phyloP scores from a whole-genome alignment of 2,888 invertebrate species.

The Coremacera marginata region DNA sequence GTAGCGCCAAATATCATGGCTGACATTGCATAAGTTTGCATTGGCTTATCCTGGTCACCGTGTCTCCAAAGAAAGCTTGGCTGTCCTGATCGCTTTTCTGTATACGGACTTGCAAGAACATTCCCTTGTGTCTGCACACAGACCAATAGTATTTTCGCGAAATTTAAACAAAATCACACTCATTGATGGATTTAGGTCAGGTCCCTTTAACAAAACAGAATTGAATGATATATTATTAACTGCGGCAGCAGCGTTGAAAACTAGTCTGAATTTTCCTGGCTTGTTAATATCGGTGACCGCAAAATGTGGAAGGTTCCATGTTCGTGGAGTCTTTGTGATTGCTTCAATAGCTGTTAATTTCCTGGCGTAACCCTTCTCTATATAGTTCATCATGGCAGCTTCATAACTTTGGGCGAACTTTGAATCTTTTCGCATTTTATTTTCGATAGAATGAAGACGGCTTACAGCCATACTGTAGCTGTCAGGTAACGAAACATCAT shows the following conservation, averaged over 20 bases:
- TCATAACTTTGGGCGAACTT: constrained; percentile 40
- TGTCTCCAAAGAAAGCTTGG: constrained; percentile 45
- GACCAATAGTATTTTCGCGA: constrained; percentile 8
- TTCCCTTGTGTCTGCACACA: constrained; percentile 43
- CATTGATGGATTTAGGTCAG: constrained; percentile 38
- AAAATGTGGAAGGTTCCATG: constrained; percentile 49
- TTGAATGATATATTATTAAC: too few species aligned
- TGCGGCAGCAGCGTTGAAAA: too few species aligned
- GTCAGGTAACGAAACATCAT: neutral
- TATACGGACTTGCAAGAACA: constrained; percentile 40
- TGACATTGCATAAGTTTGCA: constrained; percentile 41
- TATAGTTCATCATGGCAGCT: constrained; percentile 42
- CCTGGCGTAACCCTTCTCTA: constrained; percentile 48
- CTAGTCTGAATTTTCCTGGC: too few species aligned
- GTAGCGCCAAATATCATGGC: constrained; percentile 47
- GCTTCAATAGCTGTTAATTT: constrained; percentile 40
- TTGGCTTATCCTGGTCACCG: constrained; percentile 14
- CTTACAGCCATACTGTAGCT: constrained; percentile 40
- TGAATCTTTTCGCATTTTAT: constrained; percentile 43
- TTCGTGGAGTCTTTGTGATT: neutral
- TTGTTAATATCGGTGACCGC: constrained; percentile 48
- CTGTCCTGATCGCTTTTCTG: constrained; percentile 40
- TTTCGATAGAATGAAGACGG: constrained; percentile 42
- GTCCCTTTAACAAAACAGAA: too few species aligned
- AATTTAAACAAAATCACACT: neutral